These are phyloP conservation scores for Anas flavirostris DNA, from an alignment of 2,797 vertebrate genomes.

Conservation along the genomic window DNA sequence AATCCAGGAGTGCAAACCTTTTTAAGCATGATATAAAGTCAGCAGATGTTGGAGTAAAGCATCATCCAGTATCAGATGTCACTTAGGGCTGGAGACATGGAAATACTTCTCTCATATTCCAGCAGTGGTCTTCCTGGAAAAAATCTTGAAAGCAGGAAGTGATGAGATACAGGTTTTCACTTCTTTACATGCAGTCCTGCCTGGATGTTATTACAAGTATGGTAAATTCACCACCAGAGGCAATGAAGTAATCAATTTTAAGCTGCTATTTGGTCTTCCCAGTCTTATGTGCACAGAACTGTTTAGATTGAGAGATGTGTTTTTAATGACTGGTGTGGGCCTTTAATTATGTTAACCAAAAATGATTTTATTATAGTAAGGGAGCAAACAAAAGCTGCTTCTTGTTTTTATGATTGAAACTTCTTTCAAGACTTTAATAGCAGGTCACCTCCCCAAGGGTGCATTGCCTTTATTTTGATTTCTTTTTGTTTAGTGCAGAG, in stretches of 20 bases:
- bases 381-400: background rate
- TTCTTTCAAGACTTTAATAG: background rate
- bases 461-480: background rate
- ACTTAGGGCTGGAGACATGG: background rate
- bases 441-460: background rate
- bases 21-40: background rate
- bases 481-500: background rate
- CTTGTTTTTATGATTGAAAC: constrained; percentile 6
- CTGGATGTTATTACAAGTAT: background rate
- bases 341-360: background rate
- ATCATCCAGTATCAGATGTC: background rate
- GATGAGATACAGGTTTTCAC: background rate
- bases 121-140: background rate
- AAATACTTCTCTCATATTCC: background rate
- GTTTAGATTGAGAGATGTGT: background rate
- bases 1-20: background rate
- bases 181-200: background rate
- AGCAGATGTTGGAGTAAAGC: background rate
- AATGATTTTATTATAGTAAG: background rate
- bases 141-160: background rate
- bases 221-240: background rate
- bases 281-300: background rate
- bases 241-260: background rate
- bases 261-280: background rate
- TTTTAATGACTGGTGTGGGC: background rate